Evolutionary conservation across 2,113 vertebrate genomes (phyloP), one percentile per base, ranked within the genome.

Genomic region (Sciurus niger): DNA sequence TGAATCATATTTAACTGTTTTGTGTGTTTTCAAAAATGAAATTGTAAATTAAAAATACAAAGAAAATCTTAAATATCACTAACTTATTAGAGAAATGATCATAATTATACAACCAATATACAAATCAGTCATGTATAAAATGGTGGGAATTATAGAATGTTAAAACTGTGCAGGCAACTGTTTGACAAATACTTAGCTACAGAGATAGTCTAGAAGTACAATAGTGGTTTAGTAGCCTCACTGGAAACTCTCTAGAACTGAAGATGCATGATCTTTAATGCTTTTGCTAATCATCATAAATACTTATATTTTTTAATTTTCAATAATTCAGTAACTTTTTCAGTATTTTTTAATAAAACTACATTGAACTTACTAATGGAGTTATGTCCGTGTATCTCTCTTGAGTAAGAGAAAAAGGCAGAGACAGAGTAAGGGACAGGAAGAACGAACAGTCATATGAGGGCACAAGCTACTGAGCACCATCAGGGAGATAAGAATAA

Each of bases 221-320:
- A 37, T 25, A 76, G 60, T 88, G 13, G 17, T 89, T 91, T 92
- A 89, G 74, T 85, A 86, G 32, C 63, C 53, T 85, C 55, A 3
- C 72, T 90, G 32, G 65, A 94, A 92, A 95, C 20, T 53, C 24
- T 89, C n/a, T 84, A 55, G 58, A 94, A 82, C n/a, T 82, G 46
- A 94, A 84, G 37, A 51, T 80, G 17, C 24, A 10, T 89, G 72
- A 67, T 22, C 43, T 67, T 78, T 22, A 37, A 17, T 80, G 16
- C 11, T 46, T 55, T 80, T 53, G 10, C 46, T 90, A 67, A 51
- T 90, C 22, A 67, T 67, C 22, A 51, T 68, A 85, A 43, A 90
- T 32, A 34, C 53, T 94, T 95, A 80, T 65, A 84, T 48, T 96
- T 90, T 91, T 88, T 37, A 83, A 60, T 79, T 93, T 96, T 60